These are phyloP conservation scores for Hydrophis major DNA, from an alignment of 2,797 vertebrate genomes.

Conservation along the genomic window DNA sequence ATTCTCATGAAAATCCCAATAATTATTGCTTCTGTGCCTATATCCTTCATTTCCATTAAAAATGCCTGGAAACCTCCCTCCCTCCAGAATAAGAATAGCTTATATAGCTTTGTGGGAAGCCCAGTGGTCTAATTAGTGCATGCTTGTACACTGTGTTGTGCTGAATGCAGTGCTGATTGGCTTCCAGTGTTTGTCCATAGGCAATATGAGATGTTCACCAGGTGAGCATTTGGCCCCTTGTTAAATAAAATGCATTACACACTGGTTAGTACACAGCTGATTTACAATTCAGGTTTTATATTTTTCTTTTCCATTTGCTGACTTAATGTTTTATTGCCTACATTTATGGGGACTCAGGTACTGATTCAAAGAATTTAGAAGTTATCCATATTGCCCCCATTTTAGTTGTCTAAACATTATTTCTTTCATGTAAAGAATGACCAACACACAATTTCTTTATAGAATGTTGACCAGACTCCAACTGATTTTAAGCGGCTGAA, in stretches of 20 bases:
- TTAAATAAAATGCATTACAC: neutral
- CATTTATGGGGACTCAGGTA: neutral
- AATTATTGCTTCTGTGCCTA: neutral
- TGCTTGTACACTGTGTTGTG: slow-evolving; percentile 5
- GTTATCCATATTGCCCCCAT: neutral
- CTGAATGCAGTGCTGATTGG: slow-evolving; percentile 1
- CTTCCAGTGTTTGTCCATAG: neutral
- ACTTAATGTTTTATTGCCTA: neutral
- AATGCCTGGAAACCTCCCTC: neutral
- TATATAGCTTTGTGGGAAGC: slow-evolving; percentile 6
- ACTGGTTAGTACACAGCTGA: neutral
- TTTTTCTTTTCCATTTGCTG: neutral
- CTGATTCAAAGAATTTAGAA: neutral
- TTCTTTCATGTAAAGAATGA: neutral
- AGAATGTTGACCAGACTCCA: neutral
- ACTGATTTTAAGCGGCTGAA: neutral
- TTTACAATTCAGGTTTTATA: neutral
- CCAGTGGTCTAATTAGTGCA: slow-evolving; percentile 6
- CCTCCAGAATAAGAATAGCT: slow-evolving; percentile 4
- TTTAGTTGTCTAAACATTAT: neutral
- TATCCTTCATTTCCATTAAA: neutral
- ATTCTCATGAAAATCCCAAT: slow-evolving; percentile 15
- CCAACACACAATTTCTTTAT: neutral
- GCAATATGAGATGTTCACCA: neutral
- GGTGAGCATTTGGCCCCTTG: neutral